phyloP scores from a whole-genome alignment of 2,113 vertebrate species.

The Riparia riparia region DNA sequence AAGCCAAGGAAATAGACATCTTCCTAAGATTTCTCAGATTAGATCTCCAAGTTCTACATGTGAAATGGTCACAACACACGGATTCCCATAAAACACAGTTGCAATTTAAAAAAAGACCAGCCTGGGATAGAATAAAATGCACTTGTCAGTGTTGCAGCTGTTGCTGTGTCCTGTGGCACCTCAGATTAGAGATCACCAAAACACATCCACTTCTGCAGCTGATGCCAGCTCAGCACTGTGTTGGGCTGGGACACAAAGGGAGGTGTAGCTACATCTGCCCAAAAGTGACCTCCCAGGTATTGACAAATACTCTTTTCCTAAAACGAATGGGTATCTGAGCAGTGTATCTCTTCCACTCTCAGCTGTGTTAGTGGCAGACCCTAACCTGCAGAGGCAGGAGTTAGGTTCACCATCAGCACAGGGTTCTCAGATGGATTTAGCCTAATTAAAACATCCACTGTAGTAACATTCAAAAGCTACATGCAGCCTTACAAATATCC shows the following conservation, averaged over 20 bases:
- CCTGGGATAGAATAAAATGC: not conserved
- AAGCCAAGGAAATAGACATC: not conserved
- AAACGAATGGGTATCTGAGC: not conserved
- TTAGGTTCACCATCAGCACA: not conserved
- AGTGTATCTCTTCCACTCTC: not conserved
- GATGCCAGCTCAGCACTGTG: not conserved
- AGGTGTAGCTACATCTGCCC: not conserved
- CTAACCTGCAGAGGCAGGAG: not conserved
- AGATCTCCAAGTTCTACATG: not conserved
- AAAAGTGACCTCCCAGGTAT: not conserved
- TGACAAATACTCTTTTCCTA: not conserved
- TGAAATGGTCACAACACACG: not conserved
- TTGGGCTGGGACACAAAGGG: fast-evolving
- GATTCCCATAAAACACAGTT: fast-evolving
- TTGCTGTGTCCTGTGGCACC: not conserved
- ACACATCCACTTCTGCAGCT: not conserved
- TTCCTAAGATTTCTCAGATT: not conserved
- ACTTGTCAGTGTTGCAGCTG: not conserved
- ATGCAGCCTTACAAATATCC: not conserved
- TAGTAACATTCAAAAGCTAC: not conserved
- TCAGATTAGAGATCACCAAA: not conserved
- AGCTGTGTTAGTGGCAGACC: not conserved
- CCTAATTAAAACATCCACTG: not conserved
- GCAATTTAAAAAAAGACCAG: not conserved
- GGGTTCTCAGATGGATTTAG: not conserved